Base-by-base conservation (phyloP, 2,888 invertebrate species). In the Pachliopta kotzebuea region DNA sequence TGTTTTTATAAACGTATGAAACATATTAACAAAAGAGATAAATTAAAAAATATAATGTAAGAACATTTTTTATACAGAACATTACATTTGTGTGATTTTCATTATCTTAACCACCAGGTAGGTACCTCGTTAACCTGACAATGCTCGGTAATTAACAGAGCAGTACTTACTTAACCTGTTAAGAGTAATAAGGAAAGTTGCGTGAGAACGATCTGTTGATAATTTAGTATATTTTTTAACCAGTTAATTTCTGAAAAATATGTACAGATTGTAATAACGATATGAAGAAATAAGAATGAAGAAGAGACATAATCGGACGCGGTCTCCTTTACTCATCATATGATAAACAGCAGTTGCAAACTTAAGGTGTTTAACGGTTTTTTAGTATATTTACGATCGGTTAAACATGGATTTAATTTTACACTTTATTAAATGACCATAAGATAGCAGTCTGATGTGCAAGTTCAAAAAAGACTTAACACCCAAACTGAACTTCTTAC, bases 101-200 rank as follows among this genome's bases (percentile, higher is more conserved):
- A 45, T 45, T n/a, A 18, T 6, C 6, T 45, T 45, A n/a, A 45
- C 45, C 45, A 6, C 45, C 45, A 4, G 14, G 26, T 23, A 20
- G 23, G 21, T 24, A 54, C 26, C 53, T 54, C 53, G 24, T 54
- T 54, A 54, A 17, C 11, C 53, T 26, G 24, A 54, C 53, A 54
- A 54, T 60, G 42, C 20, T 24, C 45, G 45, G 29, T 55, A 24
- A 24, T 54, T 54, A 54, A 24, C 53, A 17, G 24, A 54, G 24
- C 53, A 54, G 24, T 24, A 26, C 24, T 54, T 24, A 26, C 24
- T 54, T 54, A 24, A 52, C 11, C 52, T 52, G 14, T 52, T 23
- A 52, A 52, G 23, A 52, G 52, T 23, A 23, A 52, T 52, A n/a
- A 52, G 23, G 52, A 52, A 52, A 52, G 52, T n/a, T 52, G 20